phyloP scores from a whole-genome alignment of 2,797 vertebrate genomes.

The Geotrypetes seraphini region DNA sequence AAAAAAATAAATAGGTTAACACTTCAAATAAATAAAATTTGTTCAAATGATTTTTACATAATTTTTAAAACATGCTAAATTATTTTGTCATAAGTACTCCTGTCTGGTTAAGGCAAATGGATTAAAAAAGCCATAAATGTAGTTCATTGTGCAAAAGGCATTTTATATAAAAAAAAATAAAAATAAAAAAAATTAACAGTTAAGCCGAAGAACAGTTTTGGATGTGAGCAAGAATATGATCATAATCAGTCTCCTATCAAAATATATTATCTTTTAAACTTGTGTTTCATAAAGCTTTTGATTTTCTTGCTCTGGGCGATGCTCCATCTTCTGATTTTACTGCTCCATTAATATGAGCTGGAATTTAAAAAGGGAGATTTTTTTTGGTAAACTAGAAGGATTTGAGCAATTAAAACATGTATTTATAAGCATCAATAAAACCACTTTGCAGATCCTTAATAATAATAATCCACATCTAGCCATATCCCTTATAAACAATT shows the following conservation, averaged over 20 bases:
- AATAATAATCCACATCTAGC: too few relatives aligned
- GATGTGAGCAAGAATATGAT: conserved; percentile 1
- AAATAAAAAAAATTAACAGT: too few relatives aligned
- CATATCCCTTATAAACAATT: too few relatives aligned
- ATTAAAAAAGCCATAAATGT: neutral
- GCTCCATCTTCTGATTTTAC: conserved; percentile 61
- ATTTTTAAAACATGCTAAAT: too few relatives aligned
- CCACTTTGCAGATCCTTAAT: neutral
- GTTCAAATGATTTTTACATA: too few relatives aligned
- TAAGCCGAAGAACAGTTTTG: conserved; percentile 14
- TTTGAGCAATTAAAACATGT: too few relatives aligned
- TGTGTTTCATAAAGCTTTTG: conserved; percentile 56
- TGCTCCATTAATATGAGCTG: conserved; percentile 62
- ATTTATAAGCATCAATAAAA: neutral
- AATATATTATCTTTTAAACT: conserved; percentile 6
- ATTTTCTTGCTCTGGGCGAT: conserved; percentile 63
- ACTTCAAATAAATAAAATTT: too few relatives aligned
- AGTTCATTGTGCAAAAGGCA: conserved; percentile 1
- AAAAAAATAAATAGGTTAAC: too few relatives aligned
- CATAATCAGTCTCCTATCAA: conserved; percentile 18
- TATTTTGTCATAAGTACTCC: too few relatives aligned
- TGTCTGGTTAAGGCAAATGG: too few relatives aligned
- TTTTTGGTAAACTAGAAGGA: too few relatives aligned
- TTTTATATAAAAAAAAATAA: neutral
- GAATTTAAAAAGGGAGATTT: neutral